Evolutionary conservation across 2,113 vertebrate species (phyloP).

Genomic region (Hepsetus odoe): DNA sequence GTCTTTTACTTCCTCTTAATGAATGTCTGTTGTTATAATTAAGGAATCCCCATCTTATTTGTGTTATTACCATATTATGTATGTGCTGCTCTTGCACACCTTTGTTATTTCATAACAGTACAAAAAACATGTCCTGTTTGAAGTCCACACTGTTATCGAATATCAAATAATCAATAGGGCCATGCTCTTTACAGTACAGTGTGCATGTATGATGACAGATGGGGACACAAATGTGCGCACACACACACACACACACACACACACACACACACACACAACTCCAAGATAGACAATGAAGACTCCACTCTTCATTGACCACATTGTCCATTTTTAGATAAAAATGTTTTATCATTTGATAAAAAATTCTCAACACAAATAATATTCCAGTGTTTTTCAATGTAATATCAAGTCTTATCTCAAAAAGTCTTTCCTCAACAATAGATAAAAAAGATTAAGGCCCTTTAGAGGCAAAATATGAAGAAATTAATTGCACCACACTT

Average conservation of each 20-base stretch:
- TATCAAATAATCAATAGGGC: conserved; percentile 14
- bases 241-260: conserved; percentile 27
- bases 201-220: neutral
- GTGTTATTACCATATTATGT: no score
- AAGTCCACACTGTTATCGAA: conserved; percentile 27
- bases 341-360: no score
- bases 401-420: no score
- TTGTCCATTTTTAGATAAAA: neutral
- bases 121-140: conserved; percentile 11
- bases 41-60: neutral
- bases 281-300: neutral
- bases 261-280: neutral
- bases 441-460: no score
- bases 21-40: neutral
- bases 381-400: no score
- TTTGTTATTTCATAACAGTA: conserved; percentile 6
- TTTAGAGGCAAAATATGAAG: no score
- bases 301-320: neutral
- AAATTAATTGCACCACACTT: no score
- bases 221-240: neutral
- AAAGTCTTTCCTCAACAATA: no score
- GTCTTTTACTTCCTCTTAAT: neutral
- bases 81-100: neutral
- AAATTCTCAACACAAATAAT: no score
- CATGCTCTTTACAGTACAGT: neutral